Base-by-base conservation (phyloP, 2,888 invertebrate genomes). In the Hirtodrosophila histrioides region DNA sequence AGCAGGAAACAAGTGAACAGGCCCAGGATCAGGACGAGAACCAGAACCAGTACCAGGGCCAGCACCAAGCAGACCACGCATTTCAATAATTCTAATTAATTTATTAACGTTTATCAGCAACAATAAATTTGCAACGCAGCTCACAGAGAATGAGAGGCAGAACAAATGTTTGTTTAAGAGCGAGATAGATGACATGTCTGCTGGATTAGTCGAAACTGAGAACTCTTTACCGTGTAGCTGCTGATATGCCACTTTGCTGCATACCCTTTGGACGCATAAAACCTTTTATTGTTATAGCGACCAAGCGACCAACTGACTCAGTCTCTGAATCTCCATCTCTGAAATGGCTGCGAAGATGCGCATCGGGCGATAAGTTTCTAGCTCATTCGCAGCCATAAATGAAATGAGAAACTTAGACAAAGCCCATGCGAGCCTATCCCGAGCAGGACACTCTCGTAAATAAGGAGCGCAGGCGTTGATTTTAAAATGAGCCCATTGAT, bases 1-100 rank as follows among this genome's bases (percentile, higher is more conserved):
- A 68, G 48, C 65, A 65, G 64, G 45, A 68, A 51, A 11, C 55
- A 44, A 55, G 56, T 43, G 40, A 37, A 51, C 49, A 41, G 45
- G 24, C 41, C 0, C 36, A 46, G 64, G 35, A 69, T 49, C 44
- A 54, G 44, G 39, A 56, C 35, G 61, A 60, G 41, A 41, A 60
- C 40, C 54, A 50, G 11, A 31, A 48, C 31, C 64, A 63, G 75
- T 29, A 53, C 51, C 29, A 46, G 45, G 31, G 41, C 37, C 61
- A 61, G 48, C 48, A 17, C 17, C 17, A 17, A 33, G 44, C 48
- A 49, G 45, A 58, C 68, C 70, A 79, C 77, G 84, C 90, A 91
- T 90, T 91, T 91, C 91, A 91, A 91, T 91, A 91, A 90, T 90
- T 91, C 91, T 91, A 91, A 91, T 91, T 91, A 91, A 91, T 91